phyloP scores from a whole-genome alignment of 2,113 vertebrate genomes.

The Myrmophylax atrothorax region DNA sequence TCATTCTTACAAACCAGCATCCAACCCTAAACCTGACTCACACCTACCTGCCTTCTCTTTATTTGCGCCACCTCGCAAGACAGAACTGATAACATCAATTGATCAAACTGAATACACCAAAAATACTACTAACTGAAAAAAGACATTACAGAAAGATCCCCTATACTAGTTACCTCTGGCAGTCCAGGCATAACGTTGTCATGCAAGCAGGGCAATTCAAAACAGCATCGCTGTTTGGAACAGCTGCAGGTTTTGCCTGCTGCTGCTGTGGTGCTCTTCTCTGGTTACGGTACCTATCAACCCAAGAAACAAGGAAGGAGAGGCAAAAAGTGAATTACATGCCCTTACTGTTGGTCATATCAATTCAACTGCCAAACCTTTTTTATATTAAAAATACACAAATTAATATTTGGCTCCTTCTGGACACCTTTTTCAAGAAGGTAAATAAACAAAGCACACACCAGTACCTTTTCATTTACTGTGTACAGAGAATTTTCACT shows the following conservation, averaged over 20 bases:
- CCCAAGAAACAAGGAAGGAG: not conserved
- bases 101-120: not conserved
- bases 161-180: constrained; percentile 85
- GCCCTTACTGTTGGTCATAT: not conserved
- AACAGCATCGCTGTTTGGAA: constrained; percentile 90
- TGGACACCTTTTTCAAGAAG: not conserved
- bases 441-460: not conserved
- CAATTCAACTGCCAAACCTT: not conserved
- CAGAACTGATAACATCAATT: not conserved
- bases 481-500: not conserved
- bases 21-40: not conserved
- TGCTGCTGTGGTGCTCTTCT: constrained; percentile 30
- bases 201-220: constrained; percentile 97
- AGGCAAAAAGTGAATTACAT: not conserved
- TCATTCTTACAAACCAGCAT: not conserved
- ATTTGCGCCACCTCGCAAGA: not conserved
- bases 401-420: not conserved
- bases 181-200: constrained; percentile 95
- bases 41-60: not conserved
- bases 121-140: not conserved
- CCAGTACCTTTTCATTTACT: not conserved
- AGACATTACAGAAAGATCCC: not conserved
- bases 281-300: constrained; percentile 78
- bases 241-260: constrained; percentile 24
- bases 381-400: not conserved